A percentile compares a stretch with the other conserved stretches of the same genome.
These are phyloP conservation scores for Cordilura impudica DNA, from an alignment of 2,888 invertebrate species.

Conservation along the genomic window DNA sequence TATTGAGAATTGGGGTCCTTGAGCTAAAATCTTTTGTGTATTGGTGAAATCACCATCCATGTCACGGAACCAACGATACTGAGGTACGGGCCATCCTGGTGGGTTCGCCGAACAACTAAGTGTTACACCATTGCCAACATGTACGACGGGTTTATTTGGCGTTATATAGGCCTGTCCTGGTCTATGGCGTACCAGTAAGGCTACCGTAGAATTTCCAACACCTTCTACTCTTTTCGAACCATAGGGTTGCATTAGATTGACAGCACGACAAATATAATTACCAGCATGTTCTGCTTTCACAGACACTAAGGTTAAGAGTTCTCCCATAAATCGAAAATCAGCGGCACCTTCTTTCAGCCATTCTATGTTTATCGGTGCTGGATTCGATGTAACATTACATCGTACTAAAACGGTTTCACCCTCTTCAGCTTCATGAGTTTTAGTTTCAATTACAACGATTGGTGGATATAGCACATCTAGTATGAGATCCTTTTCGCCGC, in stretches of 20 bases:
- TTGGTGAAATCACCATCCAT: slow-evolving; percentile 80
- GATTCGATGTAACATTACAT: slow-evolving; percentile 93
- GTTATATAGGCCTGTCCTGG: slow-evolving; percentile 90
- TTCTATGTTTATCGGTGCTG: slow-evolving; percentile 88
- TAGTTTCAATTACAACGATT: slow-evolving; percentile 88
- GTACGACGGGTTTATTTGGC: slow-evolving; percentile 90
- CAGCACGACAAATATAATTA: slow-evolving; percentile 92
- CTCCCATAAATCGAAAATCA: slow-evolving; percentile 89
- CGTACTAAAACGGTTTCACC: slow-evolving; percentile 89
- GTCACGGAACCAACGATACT: slow-evolving; percentile 93
- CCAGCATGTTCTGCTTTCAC: slow-evolving; percentile 93
- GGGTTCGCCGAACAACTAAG: slow-evolving; percentile 93
- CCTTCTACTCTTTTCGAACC: slow-evolving; percentile 84
- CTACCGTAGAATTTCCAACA: slow-evolving; percentile 88
- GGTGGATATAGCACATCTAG: slow-evolving; percentile 92
- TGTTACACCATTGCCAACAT: slow-evolving; percentile 89
- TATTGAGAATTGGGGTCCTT: slow-evolving; percentile 90
- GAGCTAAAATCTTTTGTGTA: slow-evolving; percentile 84
- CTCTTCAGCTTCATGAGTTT: slow-evolving; percentile 89
- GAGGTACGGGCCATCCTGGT: slow-evolving; percentile 93
- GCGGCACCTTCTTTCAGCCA: slow-evolving; percentile 93
- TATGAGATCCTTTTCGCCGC: slow-evolving; percentile 88
- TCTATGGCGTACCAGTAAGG: slow-evolving; percentile 90
- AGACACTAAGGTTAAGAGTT: slow-evolving; percentile 84
- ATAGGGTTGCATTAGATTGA: slow-evolving; percentile 88